phyloP scores from a whole-genome alignment of 1,140 invertebrate species.

The Microplitis mediator region DNA sequence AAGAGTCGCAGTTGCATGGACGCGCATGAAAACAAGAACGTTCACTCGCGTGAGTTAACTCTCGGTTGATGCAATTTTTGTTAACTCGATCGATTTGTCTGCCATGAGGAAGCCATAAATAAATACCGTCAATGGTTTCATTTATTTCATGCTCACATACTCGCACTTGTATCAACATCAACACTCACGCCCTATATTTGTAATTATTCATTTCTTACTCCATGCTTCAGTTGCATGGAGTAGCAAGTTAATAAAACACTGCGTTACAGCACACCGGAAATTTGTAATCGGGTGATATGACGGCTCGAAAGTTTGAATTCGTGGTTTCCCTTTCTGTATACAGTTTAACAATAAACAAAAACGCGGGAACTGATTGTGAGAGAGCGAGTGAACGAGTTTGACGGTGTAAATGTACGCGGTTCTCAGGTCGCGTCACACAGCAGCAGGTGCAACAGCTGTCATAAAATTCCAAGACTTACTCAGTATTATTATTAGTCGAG shows the following conservation, averaged over 20 bases:
- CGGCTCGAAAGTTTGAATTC: background rate
- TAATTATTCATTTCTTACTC: background rate
- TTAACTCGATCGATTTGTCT: constrained; percentile 8
- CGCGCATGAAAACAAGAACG: constrained; percentile 2
- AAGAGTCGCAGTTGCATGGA: background rate
- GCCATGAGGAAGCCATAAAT: background rate
- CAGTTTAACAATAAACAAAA: constrained; percentile 15
- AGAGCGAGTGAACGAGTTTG: background rate
- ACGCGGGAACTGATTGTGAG: background rate
- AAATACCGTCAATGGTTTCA: background rate
- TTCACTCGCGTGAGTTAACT: background rate
- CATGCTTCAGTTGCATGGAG: background rate
- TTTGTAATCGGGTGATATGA: background rate
- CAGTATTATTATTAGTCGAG: too few species aligned
- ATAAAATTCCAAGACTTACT: constrained; percentile 24
- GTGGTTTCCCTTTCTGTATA: background rate
- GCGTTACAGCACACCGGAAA: background rate
- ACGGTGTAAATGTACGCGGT: constrained; percentile 13
- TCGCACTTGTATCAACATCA: too few species aligned
- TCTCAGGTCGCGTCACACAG: constrained; percentile 33
- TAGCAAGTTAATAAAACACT: background rate
- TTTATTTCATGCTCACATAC: too few species aligned
- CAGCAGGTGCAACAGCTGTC: constrained; percentile 29
- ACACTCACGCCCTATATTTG: too few species aligned
- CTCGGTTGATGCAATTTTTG: background rate